Evolutionary conservation across 2,888 invertebrate species (phyloP).

Genomic region (Meliscaeva auricollis): DNA sequence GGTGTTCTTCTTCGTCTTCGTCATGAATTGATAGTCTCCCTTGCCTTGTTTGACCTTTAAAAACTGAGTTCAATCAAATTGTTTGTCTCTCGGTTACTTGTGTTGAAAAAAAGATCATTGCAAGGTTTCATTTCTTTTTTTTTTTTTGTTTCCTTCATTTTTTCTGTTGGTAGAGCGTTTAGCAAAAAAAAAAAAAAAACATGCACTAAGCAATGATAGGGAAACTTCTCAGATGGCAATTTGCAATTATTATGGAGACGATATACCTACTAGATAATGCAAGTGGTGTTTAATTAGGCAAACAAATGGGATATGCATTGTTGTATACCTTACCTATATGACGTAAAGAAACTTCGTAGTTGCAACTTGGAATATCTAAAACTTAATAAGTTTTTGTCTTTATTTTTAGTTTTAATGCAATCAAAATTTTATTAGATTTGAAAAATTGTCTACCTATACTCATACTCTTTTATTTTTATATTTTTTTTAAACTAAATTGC

Average conservation of each 20-base stretch:
- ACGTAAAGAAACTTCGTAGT: no score
- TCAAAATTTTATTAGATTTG: no score
- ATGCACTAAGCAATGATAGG: background rate
- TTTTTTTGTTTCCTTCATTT: slow-evolving; percentile 39
- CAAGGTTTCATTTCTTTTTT: slow-evolving; percentile 55
- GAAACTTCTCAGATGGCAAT: slow-evolving; percentile 1
- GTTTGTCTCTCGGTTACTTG: slow-evolving; percentile 18
- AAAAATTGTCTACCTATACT: no score
- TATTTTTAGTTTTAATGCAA: no score
- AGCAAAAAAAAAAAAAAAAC: background rate
- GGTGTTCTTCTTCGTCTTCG: background rate
- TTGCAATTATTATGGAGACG: slow-evolving; percentile 19
- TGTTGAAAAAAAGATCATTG: slow-evolving; percentile 34
- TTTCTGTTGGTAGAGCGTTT: slow-evolving; percentile 53
- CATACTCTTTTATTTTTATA: no score
- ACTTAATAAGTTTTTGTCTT: no score
- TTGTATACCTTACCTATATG: no score
- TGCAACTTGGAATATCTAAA: no score
- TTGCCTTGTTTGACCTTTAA: slow-evolving; percentile 48
- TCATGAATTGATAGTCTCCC: slow-evolving; percentile 3
- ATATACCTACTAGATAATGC: slow-evolving; percentile 9
- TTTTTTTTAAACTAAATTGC: no score
- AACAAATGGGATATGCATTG: slow-evolving; percentile 3
- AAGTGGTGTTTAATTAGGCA: slow-evolving; percentile 19
- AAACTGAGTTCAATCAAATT: slow-evolving; percentile 40